Conservation (phyloP, 92 coral and sea anemone species). For the Plumapathes pennacea region DNA sequence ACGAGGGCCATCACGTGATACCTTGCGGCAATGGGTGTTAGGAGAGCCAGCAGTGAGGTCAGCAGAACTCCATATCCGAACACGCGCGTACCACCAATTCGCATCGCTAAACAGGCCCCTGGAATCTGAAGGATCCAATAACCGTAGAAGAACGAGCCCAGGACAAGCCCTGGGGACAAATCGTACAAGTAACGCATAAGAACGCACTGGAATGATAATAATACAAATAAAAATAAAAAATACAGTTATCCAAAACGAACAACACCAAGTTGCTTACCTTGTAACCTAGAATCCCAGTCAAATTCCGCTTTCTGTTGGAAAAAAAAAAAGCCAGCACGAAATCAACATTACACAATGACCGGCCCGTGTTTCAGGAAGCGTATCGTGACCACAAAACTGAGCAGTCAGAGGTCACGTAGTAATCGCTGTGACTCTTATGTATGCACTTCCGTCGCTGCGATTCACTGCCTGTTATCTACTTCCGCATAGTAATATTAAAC, state of each 20-base stretch:
- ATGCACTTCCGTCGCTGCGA: too few species aligned
- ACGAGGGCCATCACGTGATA: conserved; percentile 86
- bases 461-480: too few species aligned
- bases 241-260: background rate
- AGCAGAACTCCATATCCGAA: conserved; percentile 97
- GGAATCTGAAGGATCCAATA: conserved; percentile 97
- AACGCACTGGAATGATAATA: background rate
- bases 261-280: conserved; percentile 52
- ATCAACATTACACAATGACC: too few species aligned
- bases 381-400: too few species aligned
- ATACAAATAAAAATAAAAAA: too few species aligned
- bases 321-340: background rate
- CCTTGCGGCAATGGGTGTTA: conserved; percentile 91
- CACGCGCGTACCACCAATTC: conserved; percentile 97
- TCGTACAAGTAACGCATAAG: background rate
- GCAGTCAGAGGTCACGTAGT: too few species aligned
- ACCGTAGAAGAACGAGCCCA: conserved; percentile 97
- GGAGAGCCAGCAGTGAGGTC: conserved; percentile 80
- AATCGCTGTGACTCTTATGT: too few species aligned
- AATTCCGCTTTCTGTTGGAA: conserved; percentile 76
- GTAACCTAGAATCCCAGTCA: conserved; percentile 85
- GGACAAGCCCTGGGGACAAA: conserved; percentile 72
- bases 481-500: too few species aligned
- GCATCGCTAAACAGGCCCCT: conserved; percentile 98
- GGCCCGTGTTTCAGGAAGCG: too few species aligned